Evolutionary conservation across 2,797 vertebrate genomes (phyloP), one percentile per base, ranked within the genome.

Genomic region (Aselliscus stoliczkanus): DNA sequence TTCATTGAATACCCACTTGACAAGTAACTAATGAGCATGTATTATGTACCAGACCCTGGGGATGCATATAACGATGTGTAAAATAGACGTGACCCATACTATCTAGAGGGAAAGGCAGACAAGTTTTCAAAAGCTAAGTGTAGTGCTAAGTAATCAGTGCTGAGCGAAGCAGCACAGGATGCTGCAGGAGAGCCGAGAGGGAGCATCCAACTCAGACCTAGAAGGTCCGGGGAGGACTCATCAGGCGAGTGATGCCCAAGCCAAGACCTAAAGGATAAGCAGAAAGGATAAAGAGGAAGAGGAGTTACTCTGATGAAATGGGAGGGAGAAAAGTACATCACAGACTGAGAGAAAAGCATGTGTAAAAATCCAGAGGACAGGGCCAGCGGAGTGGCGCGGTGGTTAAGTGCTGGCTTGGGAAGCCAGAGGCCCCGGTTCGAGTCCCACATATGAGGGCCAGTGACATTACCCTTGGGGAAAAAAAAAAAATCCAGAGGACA

Each of bases 1-100:
- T 94, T 88, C 42, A 86, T 34, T 83, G 52, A 93, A 54, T 70
- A 86, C 4, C 77, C 69, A 79, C 52, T 87, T 93, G 94, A 88
- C 56, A 95, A 90, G 34, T 67, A 87, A 65, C 44, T 83, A 73
- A 65, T 39, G 77, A 73, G 39, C 13, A 60, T 11, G n/a, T 54
- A 77, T 82, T 72, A 37, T 52, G 44, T 42, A 72, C 37, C 42
- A 90, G 73, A 31, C 60, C 52, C 62, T 52, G 39, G 64, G 34
- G 69, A 89, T 21, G 56, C 23, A 37, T 62, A 18, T 27, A 90
- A 37, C 34, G 69, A 34, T 60, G 21, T 23, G 7, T 13, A 25
- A 50, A 50, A 42, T 4, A 77, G n/a, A 60, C 25, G 75, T n/a
- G n/a, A 90, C 52, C 72, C 39, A 67, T 13, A 60, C 14, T 58